These are phyloP conservation scores for Mormyrops attenuatus DNA, from an alignment of 2,797 vertebrate genomes.

Conservation along the genomic window DNA sequence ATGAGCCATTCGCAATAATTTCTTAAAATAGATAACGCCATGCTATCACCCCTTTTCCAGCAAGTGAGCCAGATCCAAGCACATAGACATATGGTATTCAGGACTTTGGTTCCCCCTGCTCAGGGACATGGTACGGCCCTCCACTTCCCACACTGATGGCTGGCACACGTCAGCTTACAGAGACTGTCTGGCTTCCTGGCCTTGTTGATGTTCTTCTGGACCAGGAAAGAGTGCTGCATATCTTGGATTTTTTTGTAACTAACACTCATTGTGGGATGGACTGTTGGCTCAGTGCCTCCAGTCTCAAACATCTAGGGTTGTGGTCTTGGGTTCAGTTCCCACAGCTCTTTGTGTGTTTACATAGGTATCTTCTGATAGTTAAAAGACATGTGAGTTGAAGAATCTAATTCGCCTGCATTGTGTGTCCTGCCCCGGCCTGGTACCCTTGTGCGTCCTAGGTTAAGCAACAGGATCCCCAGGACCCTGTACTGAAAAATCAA, in stretches of 20 bases:
- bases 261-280: neutral
- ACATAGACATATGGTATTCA: neutral
- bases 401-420: neutral
- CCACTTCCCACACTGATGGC: neutral
- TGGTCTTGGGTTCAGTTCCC: neutral
- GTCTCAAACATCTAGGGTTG: neutral
- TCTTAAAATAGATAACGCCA: neutral
- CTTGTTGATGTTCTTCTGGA: neutral
- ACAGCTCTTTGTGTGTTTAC: neutral
- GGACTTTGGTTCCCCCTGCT: neutral
- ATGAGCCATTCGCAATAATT: neutral
- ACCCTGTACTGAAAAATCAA: neutral
- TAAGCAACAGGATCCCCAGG: neutral
- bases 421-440: neutral
- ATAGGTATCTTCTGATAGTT: neutral
- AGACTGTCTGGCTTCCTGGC: neutral
- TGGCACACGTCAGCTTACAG: neutral
- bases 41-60: neutral
- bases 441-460: neutral
- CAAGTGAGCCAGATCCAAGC: neutral
- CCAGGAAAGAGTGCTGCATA: neutral
- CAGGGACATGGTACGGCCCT: neutral
- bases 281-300: neutral
- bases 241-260: neutral
- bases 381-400: neutral